Conservation (phyloP, 1,140 invertebrate species). For the Hyposmocoma kahamanoa region DNA sequence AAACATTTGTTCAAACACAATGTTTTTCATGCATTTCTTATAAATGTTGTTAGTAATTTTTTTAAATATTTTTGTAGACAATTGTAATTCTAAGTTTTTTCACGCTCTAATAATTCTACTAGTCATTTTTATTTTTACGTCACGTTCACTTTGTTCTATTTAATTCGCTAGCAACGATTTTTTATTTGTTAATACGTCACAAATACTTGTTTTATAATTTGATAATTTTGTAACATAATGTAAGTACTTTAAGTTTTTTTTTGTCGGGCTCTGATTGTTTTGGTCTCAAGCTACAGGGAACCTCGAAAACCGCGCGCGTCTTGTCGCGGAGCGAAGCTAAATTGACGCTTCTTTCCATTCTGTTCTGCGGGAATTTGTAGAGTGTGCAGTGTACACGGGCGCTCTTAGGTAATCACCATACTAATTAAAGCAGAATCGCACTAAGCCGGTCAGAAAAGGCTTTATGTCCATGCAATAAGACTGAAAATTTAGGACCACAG, state of each 20-base stretch:
- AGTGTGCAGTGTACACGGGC: too few species aligned
- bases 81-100: not conserved
- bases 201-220: not conserved
- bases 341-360: too few species aligned
- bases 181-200: not conserved
- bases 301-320: not conserved
- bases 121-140: not conserved
- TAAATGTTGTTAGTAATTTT: not conserved
- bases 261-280: not conserved
- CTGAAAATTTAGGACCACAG: too few species aligned
- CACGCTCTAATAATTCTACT: not conserved
- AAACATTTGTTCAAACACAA: not conserved
- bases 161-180: not conserved
- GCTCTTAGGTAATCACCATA: too few species aligned
- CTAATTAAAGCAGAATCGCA: too few species aligned
- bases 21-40: not conserved
- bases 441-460: too few species aligned
- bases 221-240: not conserved
- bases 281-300: not conserved
- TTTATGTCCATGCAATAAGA: too few species aligned
- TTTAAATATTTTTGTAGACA: not conserved
- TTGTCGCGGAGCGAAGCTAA: too few species aligned
- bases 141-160: too few species aligned
- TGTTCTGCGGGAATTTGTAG: too few species aligned
- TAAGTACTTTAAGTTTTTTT: not conserved